Evolutionary conservation across 2,797 vertebrate genomes (phyloP).

Genomic region (Helostoma temminkii): DNA sequence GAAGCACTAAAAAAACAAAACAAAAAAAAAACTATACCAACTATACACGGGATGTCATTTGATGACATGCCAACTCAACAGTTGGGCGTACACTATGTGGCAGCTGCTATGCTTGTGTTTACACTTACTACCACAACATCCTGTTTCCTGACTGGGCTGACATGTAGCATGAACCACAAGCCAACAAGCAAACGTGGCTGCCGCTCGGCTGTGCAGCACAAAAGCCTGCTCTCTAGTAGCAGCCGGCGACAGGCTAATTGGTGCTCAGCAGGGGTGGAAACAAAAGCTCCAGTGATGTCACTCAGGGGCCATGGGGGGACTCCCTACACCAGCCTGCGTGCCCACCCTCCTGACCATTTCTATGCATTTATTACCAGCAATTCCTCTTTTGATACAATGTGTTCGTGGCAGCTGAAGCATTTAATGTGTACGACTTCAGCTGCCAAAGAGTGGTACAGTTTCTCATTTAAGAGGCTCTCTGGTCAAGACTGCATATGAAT

Average conservation of each 20-base stretch:
- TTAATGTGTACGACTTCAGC: conserved; percentile 56
- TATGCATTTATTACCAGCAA: conserved; percentile 43
- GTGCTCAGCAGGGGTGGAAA: conserved; percentile 56
- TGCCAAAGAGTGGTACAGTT: conserved; percentile 66
- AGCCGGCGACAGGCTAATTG: conserved; percentile 69
- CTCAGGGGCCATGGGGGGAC: conserved; percentile 25
- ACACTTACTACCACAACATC: conserved; percentile 51
- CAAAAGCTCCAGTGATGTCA: conserved; percentile 73
- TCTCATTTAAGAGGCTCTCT: conserved; percentile 48
- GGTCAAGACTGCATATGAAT: conserved; percentile 60
- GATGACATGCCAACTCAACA: conserved; percentile 3
- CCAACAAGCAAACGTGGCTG: conserved; percentile 37
- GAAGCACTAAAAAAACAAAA: background rate
- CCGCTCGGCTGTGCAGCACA: conserved; percentile 47
- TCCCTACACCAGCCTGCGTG: conserved; percentile 20
- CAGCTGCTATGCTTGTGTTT: conserved; percentile 36
- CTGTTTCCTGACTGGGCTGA: conserved; percentile 59
- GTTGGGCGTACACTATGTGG: conserved; percentile 26
- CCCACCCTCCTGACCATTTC: conserved; percentile 15
- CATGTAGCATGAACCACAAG: conserved; percentile 26
- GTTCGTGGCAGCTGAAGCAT: conserved; percentile 40
- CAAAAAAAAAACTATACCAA: too few relatives aligned
- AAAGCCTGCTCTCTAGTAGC: conserved; percentile 48
- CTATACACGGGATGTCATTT: conserved; percentile 13
- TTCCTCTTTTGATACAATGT: conserved; percentile 41